Evolutionary conservation across 2,797 vertebrate genomes (phyloP), one percentile per base, ranked within the genome.

Genomic region (Zenarchopterus dispar): DNA sequence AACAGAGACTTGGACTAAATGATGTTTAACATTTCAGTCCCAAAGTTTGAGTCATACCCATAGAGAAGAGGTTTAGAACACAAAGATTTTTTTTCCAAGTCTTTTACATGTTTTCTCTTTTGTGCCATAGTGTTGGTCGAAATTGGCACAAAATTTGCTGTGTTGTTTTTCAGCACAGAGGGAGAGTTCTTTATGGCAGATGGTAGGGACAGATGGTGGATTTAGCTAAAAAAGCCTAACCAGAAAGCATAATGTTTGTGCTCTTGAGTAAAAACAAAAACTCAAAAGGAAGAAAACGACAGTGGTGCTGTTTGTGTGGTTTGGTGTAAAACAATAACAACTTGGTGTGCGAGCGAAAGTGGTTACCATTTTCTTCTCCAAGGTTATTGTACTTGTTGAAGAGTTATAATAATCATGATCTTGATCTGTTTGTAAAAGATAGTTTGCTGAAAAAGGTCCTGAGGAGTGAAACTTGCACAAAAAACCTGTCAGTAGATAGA

Each of bases 141-240:
- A 66, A 61, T 73, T 85, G 84, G 84, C 76, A 43, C 50, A 66
- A 85, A 62, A 73, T 57, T 22, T 66, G 69, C 55, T n/a, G 41
- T 44, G 64, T 78, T 70, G 70, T 53, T 70, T 65, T 73, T 42
- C 57, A 33, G 72, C 72, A 43, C 65, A 67, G 74, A 82, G 81
- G 70, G 77, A 73, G 45, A 54, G 72, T 56, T 56, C 62, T 75
- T 69, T 22, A 73, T 39, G 59, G 79, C 89, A 91, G 87, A 89
- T 86, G 85, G 88, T 28, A 18, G 13, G 1, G 44, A 73, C 89
- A 90, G 87, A 87, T 83, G 82, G 85, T 56, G 36, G 56, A 72
- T 56, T 66, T 65, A 68, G 36, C 49, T 42, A 64, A 76, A 78
- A 80, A 78, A 81, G 46, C 54, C 69, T 59, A 57, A 70, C 19